phyloP scores from a whole-genome alignment of 2,797 vertebrate species.

The Passerculus sandwichensis region DNA sequence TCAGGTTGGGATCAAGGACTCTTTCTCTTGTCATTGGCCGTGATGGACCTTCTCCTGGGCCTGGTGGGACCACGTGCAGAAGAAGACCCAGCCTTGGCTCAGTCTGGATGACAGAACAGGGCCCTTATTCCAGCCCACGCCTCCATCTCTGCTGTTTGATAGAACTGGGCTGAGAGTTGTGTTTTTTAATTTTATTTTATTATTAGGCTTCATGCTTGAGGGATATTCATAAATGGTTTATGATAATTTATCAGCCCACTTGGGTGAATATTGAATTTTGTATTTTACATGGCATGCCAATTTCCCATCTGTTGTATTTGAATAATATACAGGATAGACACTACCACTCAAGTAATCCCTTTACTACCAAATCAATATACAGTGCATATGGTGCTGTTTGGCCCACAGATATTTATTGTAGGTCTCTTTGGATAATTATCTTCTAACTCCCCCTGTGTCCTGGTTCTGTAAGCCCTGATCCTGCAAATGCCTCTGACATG shows the following conservation, averaged over 20 bases:
- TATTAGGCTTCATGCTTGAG: constrained; percentile 70
- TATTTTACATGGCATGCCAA: constrained; percentile 71
- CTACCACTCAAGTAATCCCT: constrained; percentile 64
- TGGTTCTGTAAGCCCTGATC: constrained; percentile 38
- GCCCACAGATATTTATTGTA: constrained; percentile 52
- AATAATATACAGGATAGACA: constrained; percentile 72
- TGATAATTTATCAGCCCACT: constrained; percentile 74
- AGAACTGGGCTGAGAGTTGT: constrained; percentile 17
- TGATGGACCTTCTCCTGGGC: neutral
- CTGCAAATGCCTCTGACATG: neutral
- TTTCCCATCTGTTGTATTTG: constrained; percentile 76
- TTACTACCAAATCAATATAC: constrained; percentile 72
- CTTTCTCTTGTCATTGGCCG: neutral
- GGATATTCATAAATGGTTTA: constrained; percentile 77
- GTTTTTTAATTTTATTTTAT: constrained; percentile 68
- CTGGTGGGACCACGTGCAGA: neutral
- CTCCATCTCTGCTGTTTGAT: neutral
- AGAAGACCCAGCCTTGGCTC: neutral
- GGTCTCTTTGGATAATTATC: constrained; percentile 59
- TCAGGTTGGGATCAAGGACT: neutral
- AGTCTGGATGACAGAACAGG: neutral
- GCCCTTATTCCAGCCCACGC: neutral
- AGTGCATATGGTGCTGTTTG: constrained; percentile 60
- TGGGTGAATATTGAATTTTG: constrained; percentile 75
- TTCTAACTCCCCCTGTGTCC: constrained; percentile 34